Evolutionary conservation across 2,888 invertebrate species (phyloP).

Genomic region (Crioceris asparagi): DNA sequence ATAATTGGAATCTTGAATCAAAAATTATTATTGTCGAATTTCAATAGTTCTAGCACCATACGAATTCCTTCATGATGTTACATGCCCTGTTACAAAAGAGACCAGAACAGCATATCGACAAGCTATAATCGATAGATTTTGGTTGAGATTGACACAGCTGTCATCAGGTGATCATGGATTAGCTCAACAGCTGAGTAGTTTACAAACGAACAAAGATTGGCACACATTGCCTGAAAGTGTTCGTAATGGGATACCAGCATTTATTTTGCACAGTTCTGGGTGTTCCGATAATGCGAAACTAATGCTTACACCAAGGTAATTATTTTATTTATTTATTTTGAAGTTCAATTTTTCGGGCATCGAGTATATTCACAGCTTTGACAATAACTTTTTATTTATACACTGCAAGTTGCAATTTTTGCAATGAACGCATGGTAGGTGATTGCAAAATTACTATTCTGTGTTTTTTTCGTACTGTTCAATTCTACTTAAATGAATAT

Average conservation of each 20-base stretch:
- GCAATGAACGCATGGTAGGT: no score
- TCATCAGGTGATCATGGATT: conserved; percentile 55
- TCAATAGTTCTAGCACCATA: conserved; percentile 47
- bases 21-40: not conserved
- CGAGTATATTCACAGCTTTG: no score
- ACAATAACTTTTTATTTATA: no score
- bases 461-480: no score
- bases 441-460: no score
- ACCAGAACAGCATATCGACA: conserved; percentile 54
- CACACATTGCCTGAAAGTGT: conserved; percentile 61
- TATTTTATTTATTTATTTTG: no score
- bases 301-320: conserved; percentile 34
- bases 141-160: conserved; percentile 52
- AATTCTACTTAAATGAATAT: no score
- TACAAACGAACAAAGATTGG: conserved; percentile 46
- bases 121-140: conserved; percentile 54
- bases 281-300: conserved; percentile 31
- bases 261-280: conserved; percentile 36
- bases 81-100: conserved; percentile 51
- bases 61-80: conserved; percentile 65
- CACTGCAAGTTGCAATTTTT: no score
- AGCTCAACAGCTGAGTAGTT: conserved; percentile 58
- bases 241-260: conserved; percentile 58
- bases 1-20: not conserved
- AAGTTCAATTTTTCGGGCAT: no score